These are phyloP conservation scores for Ciconia boyciana DNA, from an alignment of 2,113 vertebrate species.

Conservation along the genomic window DNA sequence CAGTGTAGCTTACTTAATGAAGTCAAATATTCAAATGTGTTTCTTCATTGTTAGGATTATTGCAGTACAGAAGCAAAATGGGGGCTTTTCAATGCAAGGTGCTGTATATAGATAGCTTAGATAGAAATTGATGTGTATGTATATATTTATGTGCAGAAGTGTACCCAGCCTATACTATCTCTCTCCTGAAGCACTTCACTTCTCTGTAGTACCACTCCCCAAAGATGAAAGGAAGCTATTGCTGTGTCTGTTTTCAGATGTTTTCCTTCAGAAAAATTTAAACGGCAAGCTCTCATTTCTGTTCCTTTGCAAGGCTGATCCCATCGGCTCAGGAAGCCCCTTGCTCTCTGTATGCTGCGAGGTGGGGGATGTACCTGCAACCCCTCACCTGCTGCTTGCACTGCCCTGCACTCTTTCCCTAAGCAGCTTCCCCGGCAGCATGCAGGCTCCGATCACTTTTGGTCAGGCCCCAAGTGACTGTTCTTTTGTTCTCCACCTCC, in stretches of 20 bases:
- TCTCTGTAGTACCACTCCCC: not conserved
- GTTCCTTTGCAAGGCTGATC: not conserved
- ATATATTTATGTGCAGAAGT: not conserved
- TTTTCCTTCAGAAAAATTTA: not conserved
- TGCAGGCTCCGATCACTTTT: not conserved
- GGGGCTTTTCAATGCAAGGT: not conserved
- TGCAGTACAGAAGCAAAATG: not conserved
- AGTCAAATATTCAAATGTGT: not conserved
- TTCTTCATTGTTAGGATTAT: not conserved
- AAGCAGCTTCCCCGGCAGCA: not conserved
- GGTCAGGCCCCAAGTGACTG: not conserved
- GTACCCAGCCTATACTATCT: not conserved
- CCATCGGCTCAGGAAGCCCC: not conserved
- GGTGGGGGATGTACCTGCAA: not conserved
- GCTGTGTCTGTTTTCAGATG: not conserved
- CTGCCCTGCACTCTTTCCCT: not conserved
- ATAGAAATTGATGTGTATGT: not conserved
- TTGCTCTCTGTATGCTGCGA: not conserved
- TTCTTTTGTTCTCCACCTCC: not conserved
- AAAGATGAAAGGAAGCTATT: not conserved
- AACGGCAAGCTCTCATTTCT: not conserved
- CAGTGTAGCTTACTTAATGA: not conserved
- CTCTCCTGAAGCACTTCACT: not conserved
- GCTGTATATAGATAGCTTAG: not conserved
- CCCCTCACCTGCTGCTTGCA: not conserved